phyloP scores from a whole-genome alignment of 2,113 vertebrate genomes.

The Heteronetta atricapilla region DNA sequence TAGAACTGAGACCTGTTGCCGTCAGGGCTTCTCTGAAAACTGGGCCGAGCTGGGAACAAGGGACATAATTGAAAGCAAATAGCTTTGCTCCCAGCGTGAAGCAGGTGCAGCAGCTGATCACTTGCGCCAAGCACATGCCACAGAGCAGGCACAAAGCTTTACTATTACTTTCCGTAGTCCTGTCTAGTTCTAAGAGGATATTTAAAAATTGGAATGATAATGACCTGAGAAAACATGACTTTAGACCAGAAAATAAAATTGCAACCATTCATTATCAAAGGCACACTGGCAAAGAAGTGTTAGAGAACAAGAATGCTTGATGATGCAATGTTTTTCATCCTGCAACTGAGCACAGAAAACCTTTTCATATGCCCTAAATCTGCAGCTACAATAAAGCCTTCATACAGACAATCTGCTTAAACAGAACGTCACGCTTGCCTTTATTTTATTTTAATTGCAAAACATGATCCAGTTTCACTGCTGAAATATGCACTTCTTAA shows the following conservation, averaged over 20 bases:
- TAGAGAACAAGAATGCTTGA: slow-evolving; percentile 73
- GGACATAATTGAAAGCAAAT: slow-evolving; percentile 15
- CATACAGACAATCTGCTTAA: slow-evolving; percentile 75
- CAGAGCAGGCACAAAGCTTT: slow-evolving; percentile 27
- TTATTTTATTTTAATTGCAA: slow-evolving; percentile 75
- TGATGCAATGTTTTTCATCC: slow-evolving; percentile 79
- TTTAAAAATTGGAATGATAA: slow-evolving; percentile 61
- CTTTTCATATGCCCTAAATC: slow-evolving; percentile 81
- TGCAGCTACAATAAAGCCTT: slow-evolving; percentile 77
- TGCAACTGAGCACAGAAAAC: slow-evolving; percentile 78
- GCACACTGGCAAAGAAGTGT: slow-evolving; percentile 66
- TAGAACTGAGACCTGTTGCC: background rate
- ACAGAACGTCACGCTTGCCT: slow-evolving; percentile 68
- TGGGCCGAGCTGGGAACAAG: slow-evolving; percentile 11
- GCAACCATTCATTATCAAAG: slow-evolving; percentile 69
- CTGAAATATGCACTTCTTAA: slow-evolving; percentile 60
- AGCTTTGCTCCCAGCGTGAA: background rate
- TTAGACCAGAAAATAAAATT: slow-evolving; percentile 73
- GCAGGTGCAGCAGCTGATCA: slow-evolving; percentile 40
- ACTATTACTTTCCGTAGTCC: slow-evolving; percentile 52
- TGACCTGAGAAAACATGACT: slow-evolving; percentile 69
- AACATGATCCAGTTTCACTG: slow-evolving; percentile 57
- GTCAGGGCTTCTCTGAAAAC: background rate
- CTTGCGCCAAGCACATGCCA: slow-evolving; percentile 23
- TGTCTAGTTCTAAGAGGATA: slow-evolving; percentile 34